phyloP scores from a whole-genome alignment of 2,113 vertebrate genomes.

The Apodemus speciosus region DNA sequence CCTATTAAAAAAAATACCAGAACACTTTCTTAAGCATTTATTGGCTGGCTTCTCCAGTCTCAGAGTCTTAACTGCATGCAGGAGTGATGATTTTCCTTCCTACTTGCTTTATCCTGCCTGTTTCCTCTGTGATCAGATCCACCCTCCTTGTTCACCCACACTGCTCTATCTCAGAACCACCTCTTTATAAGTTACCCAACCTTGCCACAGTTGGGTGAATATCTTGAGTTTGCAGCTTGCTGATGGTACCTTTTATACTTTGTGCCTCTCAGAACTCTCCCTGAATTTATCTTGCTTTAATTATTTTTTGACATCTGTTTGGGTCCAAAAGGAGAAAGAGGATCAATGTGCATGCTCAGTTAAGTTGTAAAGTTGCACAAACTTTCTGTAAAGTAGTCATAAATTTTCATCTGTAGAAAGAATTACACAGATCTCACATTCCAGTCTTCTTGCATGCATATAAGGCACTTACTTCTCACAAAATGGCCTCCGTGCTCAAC shows the following conservation, averaged over 20 bases:
- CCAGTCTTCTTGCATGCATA: background rate
- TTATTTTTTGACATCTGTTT: background rate
- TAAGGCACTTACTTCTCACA: background rate
- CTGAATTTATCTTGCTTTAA: background rate
- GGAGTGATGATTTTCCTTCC: background rate
- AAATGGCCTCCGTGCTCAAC: background rate
- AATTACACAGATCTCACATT: background rate
- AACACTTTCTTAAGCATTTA: background rate
- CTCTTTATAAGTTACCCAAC: background rate
- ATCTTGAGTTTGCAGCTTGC: background rate
- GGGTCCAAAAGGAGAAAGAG: background rate
- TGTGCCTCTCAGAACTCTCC: background rate
- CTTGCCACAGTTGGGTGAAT: background rate
- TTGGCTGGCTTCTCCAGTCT: background rate
- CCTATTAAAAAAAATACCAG: background rate
- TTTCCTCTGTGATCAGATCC: background rate
- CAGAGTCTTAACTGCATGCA: background rate
- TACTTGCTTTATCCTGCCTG: background rate
- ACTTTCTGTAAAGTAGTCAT: background rate
- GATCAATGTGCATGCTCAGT: background rate
- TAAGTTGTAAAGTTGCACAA: background rate
- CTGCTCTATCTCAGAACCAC: background rate
- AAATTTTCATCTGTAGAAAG: background rate
- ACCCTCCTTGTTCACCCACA: too few species aligned
- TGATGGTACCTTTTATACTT: background rate